phyloP scores from a whole-genome alignment of 1,140 invertebrate species.

The Cydia fagiglandana region DNA sequence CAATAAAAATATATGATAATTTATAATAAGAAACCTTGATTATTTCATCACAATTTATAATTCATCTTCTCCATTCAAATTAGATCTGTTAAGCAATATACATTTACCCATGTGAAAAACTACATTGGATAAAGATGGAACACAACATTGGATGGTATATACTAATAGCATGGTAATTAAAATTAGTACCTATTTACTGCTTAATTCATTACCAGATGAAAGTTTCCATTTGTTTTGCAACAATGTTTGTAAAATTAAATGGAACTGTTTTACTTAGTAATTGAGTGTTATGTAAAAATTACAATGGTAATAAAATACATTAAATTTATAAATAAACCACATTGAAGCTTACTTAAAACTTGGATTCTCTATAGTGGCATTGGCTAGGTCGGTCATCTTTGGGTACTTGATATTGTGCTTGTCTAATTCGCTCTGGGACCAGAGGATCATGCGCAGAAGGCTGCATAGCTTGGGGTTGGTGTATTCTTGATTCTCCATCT shows the following conservation, averaged over 20 bases:
- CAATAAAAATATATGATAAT: background rate
- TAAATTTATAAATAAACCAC: constrained; percentile 38
- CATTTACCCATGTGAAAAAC: background rate
- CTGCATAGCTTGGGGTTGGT: constrained; percentile 94
- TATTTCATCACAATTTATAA: background rate
- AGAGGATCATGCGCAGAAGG: constrained; percentile 94
- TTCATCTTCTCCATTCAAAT: background rate
- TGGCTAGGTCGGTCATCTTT: constrained; percentile 93
- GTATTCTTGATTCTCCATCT: constrained; percentile 93
- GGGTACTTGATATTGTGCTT: constrained; percentile 96
- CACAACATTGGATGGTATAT: background rate
- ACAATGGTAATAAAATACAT: constrained; percentile 33
- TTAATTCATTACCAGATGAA: background rate
- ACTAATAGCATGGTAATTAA: background rate
- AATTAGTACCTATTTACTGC: background rate
- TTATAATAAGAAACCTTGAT: constrained; percentile 10
- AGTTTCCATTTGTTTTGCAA: too few relatives aligned
- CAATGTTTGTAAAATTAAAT: too few relatives aligned
- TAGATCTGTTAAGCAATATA: background rate
- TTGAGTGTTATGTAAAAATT: background rate
- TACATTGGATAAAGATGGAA: constrained; percentile 1
- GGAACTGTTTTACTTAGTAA: background rate
- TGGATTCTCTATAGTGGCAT: constrained; percentile 87
- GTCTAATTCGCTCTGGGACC: constrained; percentile 97
- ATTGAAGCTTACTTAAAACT: constrained; percentile 69